Evolutionary conservation across 2,888 invertebrate genomes (phyloP), one percentile per base, ranked within the genome.

Genomic region (Aspidiotus rigidus): DNA sequence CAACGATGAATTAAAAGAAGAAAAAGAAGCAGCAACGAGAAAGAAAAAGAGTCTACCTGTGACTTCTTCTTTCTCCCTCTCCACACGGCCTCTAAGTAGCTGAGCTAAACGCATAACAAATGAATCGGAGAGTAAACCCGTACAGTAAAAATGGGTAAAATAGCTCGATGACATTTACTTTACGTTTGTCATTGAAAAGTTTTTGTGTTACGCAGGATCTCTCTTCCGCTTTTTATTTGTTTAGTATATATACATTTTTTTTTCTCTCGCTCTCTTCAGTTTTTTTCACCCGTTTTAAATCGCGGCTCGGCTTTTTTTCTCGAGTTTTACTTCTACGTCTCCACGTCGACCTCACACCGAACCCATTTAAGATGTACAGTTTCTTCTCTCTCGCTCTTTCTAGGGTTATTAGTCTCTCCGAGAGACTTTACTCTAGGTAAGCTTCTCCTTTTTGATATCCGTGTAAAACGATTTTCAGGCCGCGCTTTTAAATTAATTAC

Each of bases 121-220:
- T 59, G 64, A 66, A 66, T 57, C 56, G 11, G 64, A 44, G 44
- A 44, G 44, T 17, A 54, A 64, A 44, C 13, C 6, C 16, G 64
- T 64, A 56, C 56, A 57, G 57, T 66, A 56, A 66, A 66, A 66
- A 66, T 57, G 64, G 64, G 57, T 55, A 66, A 59, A 66, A 66
- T 66, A 66, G 64, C 64, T 66, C 64, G 64, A 66, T 66, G 64
- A 66, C 64, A 66, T 66, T 66, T 66, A 66, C 42, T 66, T 66
- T 66, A 57, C 57, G 64, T 66, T 56, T 66, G 64, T 66, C 64
- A 66, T 66, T 66, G 64, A 57, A 57, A 59, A 66, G 57, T 66
- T 57, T 28, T 66, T 56, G 57, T 66, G 64, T 66, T 66, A 66
- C 59, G 64, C 64, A 42, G 64, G 57, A 66, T 42, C 44, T 66